These are phyloP conservation scores for Anseranas semipalmata DNA, from an alignment of 2,113 vertebrate genomes.

Conservation along the genomic window DNA sequence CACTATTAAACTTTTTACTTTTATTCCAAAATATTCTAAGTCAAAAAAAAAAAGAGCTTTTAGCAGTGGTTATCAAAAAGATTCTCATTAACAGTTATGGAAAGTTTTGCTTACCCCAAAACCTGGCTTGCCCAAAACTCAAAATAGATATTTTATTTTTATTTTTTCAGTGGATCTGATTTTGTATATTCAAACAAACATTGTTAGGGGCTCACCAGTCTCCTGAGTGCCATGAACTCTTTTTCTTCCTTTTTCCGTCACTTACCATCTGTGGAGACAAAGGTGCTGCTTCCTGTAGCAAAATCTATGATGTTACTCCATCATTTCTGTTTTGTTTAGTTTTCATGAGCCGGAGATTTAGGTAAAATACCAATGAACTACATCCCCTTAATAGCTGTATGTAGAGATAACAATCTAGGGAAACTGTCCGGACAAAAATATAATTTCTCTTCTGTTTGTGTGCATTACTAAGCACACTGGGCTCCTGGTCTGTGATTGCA, in stretches of 20 bases:
- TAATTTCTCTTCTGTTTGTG: neutral
- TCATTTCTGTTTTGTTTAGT: neutral
- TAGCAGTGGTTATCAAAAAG: neutral
- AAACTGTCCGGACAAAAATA: neutral
- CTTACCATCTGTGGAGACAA: neutral
- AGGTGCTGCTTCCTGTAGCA: neutral
- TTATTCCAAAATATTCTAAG: neutral
- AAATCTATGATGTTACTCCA: neutral
- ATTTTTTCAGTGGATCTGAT: neutral
- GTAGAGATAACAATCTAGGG: neutral
- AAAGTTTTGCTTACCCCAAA: neutral
- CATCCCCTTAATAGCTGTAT: neutral
- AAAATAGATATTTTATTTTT: neutral
- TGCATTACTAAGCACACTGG: neutral
- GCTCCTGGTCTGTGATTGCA: neutral
- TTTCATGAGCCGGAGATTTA: neutral
- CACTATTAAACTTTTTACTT: neutral
- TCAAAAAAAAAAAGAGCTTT: neutral
- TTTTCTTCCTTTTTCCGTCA: neutral
- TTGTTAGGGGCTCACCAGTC: neutral
- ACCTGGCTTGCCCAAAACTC: neutral
- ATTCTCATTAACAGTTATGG: neutral
- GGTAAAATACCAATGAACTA: neutral
- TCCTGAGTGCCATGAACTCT: neutral
- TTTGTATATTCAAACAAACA: neutral